Conservation (phyloP, 2,113 vertebrate genomes). For the Dicerorhinus sumatrensis region DNA sequence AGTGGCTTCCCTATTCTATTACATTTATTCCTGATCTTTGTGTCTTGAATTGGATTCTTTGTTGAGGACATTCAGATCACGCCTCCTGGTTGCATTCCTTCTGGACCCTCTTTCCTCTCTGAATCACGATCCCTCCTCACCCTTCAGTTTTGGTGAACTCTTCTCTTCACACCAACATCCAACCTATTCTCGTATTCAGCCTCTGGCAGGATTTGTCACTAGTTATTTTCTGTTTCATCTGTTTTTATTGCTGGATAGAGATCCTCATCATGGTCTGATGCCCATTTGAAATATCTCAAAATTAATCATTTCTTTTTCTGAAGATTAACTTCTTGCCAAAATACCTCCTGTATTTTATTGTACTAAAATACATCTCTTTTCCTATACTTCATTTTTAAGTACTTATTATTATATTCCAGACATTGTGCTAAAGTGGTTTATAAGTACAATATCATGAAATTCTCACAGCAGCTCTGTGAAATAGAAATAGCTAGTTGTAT, state of each 20-base stretch:
- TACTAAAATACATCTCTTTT: neutral
- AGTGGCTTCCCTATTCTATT: neutral
- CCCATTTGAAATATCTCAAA: neutral
- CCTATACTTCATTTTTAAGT: neutral
- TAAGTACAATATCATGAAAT: neutral
- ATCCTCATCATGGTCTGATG: neutral
- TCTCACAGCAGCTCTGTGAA: neutral
- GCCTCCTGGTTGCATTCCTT: neutral
- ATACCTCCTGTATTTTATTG: neutral
- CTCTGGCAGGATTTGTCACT: neutral
- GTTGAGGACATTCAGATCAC: neutral
- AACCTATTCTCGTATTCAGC: neutral
- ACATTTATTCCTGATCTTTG: neutral
- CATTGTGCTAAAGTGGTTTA: neutral
- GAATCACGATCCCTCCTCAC: neutral
- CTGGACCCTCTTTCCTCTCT: neutral
- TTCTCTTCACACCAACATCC: neutral
- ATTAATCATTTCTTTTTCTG: neutral
- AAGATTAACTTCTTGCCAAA: neutral
- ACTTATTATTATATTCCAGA: neutral
- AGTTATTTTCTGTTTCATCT: neutral
- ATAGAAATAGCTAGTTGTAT: neutral
- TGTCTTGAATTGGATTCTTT: neutral
- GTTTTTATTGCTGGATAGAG: neutral
- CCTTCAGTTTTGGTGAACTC: neutral